phyloP scores from a whole-genome alignment of 2,797 vertebrate genomes.

The Galagoides demidoff region DNA sequence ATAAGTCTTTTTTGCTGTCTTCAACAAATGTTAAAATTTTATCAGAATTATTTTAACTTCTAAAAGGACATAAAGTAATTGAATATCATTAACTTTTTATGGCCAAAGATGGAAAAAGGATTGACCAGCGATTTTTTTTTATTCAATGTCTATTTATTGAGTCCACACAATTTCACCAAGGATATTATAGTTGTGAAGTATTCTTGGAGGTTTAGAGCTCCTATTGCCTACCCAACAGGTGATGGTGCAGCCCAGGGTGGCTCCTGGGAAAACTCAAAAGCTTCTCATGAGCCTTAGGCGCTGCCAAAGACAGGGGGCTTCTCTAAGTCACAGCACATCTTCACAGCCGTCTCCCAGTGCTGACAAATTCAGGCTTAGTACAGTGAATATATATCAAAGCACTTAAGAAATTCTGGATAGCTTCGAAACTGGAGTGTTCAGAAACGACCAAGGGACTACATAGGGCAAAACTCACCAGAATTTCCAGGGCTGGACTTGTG shows the following conservation, averaged over 20 bases:
- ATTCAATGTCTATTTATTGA: not conserved
- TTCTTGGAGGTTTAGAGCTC: not conserved
- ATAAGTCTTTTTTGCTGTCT: not conserved
- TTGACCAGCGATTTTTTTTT: not conserved
- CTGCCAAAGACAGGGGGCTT: not conserved
- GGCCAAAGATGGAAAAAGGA: not conserved
- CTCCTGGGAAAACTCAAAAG: not conserved
- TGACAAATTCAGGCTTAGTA: not conserved
- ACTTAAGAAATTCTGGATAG: not conserved
- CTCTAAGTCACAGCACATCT: not conserved
- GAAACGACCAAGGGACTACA: not conserved
- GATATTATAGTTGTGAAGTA: not conserved
- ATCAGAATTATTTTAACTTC: not conserved
- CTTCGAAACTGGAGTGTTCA: not conserved
- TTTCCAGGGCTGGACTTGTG: not conserved
- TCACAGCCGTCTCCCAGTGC: not conserved
- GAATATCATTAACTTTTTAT: constrained; percentile 44
- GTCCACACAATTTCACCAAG: not conserved
- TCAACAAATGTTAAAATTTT: not conserved
- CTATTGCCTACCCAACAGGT: not conserved
- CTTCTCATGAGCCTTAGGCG: not conserved
- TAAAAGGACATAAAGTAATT: not conserved
- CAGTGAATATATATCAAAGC: not conserved
- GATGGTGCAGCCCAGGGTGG: not conserved
- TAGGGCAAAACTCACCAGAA: not conserved